Conservation (phyloP, 2,113 vertebrate genomes). For the Marmota monax region DNA sequence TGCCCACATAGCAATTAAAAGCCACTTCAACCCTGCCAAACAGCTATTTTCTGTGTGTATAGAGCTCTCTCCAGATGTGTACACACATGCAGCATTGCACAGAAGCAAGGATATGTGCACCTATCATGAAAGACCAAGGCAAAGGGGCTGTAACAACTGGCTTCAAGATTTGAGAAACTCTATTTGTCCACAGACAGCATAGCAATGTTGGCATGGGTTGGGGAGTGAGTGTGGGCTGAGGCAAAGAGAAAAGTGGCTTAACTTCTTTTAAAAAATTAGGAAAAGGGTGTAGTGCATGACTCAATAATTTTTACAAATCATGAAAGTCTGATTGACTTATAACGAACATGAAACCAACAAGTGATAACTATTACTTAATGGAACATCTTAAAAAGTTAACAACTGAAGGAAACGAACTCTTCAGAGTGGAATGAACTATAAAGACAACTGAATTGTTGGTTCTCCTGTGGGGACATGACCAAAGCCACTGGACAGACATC, state of each 20-base stretch:
- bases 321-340: background rate
- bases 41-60: background rate
- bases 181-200: background rate
- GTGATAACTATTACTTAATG: background rate
- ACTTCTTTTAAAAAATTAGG: background rate
- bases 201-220: background rate
- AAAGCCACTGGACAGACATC: constrained; percentile 35
- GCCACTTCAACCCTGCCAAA: constrained; percentile 69
- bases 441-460: background rate
- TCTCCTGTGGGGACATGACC: constrained; percentile 34
- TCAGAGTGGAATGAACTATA: constrained; percentile 13
- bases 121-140: background rate
- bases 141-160: background rate
- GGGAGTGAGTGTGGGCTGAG: background rate
- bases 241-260: background rate
- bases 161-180: background rate
- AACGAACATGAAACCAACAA: background rate
- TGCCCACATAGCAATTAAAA: constrained; percentile 66
- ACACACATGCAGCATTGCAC: background rate
- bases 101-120: background rate
- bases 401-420: constrained; percentile 1
- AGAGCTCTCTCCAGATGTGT: background rate
- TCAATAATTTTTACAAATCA: background rate
- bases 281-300: constrained; percentile 22
- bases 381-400: constrained; percentile 25